These are phyloP conservation scores for Myocastor coypus DNA, from an alignment of 2,113 vertebrate species.

Conservation along the genomic window DNA sequence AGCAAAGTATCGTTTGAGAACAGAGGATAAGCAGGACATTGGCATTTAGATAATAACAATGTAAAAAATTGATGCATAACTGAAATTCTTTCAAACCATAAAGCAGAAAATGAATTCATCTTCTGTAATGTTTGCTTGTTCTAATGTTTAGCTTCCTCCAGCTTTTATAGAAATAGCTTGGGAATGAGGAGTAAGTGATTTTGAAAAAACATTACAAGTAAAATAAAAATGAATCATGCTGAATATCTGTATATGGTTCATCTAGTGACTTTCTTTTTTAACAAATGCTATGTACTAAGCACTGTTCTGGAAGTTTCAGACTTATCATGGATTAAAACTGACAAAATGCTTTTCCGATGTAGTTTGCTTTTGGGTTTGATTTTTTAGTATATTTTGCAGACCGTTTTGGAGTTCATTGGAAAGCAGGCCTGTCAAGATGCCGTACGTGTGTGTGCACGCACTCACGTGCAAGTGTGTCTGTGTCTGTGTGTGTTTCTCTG, in stretches of 20 bases:
- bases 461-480: too few relatives aligned
- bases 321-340: neutral
- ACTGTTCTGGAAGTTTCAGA: neutral
- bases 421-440: neutral
- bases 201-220: neutral
- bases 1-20: neutral
- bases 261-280: neutral
- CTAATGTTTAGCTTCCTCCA: neutral
- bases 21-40: neutral
- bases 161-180: neutral
- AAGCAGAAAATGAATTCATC: neutral
- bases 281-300: neutral
- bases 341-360: neutral
- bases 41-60: slow-evolving; percentile 30
- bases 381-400: neutral
- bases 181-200: neutral
- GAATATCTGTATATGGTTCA: neutral
- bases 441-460: neutral
- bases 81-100: neutral
- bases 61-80: neutral
- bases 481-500: neutral
- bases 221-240: neutral
- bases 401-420: neutral
- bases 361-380: neutral
- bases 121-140: neutral